Percentiles rank a stretch among this genome's conserved stretches.
These are phyloP conservation scores for Stenurella melanura DNA, from an alignment of 2,888 invertebrate species.

Conservation along the genomic window DNA sequence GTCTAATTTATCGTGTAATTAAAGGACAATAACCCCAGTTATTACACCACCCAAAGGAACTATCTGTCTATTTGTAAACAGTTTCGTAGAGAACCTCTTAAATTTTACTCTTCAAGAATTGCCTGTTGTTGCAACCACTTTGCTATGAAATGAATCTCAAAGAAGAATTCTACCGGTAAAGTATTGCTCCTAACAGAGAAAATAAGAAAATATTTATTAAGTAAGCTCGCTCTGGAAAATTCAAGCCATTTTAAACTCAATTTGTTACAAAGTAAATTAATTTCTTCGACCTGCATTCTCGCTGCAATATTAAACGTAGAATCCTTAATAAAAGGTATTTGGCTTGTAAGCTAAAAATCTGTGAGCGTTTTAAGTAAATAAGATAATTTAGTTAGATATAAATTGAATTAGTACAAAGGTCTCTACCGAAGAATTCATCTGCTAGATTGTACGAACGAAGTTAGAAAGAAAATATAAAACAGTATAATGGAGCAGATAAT, in stretches of 20 bases:
- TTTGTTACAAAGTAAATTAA: neutral
- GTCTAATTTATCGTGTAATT: too few species aligned
- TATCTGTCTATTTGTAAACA: too few species aligned
- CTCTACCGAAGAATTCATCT: constrained; percentile 13
- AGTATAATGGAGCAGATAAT: constrained; percentile 30
- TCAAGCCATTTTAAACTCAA: too few species aligned
- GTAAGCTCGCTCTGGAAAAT: neutral
- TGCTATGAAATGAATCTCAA: too few species aligned
- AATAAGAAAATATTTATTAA: neutral
- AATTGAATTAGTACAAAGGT: constrained; percentile 24
- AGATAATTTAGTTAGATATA: constrained; percentile 19
- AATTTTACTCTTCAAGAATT: too few species aligned
- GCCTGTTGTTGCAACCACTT: too few species aligned
- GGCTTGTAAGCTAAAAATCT: constrained; percentile 16
- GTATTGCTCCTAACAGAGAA: neutral
- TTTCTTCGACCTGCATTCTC: constrained; percentile 3
- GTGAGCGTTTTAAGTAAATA: constrained; percentile 22
- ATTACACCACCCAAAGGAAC: too few species aligned
- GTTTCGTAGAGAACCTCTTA: too few species aligned
- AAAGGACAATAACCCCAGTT: too few species aligned
- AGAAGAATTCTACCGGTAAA: too few species aligned
- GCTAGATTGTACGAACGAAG: constrained; percentile 16
- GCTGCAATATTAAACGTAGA: constrained; percentile 3
- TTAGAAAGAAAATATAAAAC: constrained; percentile 25
- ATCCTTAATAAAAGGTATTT: neutral